Percentiles rank a stretch among this genome's conserved stretches.
Conservation (phyloP, 1,140 invertebrate species). For the Berghia stephanieae region DNA sequence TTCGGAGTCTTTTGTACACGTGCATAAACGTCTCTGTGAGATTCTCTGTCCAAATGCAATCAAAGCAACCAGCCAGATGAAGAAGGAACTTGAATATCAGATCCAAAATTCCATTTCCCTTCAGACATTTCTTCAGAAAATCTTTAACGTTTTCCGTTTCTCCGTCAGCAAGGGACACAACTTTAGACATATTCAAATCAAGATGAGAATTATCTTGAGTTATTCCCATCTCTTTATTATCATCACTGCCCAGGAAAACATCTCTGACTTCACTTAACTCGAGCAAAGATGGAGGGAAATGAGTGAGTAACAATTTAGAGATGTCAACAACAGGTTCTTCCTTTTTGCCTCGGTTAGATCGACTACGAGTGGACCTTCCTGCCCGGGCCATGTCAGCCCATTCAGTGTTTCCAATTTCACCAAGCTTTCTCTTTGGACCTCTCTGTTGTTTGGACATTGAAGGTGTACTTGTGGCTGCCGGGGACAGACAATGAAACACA, state of each 20-base stretch:
- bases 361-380: constrained; percentile 21
- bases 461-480: too few species aligned
- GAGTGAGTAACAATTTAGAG: constrained; percentile 58
- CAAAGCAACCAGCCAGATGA: constrained; percentile 36
- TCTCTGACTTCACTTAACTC: background rate
- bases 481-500: too few species aligned
- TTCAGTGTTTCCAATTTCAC: background rate
- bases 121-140: constrained; percentile 46
- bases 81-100: constrained; percentile 56
- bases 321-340: constrained; percentile 61
- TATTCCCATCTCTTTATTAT: too few species aligned
- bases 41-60: constrained; percentile 34
- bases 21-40: constrained; percentile 50
- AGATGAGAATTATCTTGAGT: too few species aligned
- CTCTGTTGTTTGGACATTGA: too few species aligned
- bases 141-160: constrained; percentile 41
- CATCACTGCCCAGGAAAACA: too few species aligned
- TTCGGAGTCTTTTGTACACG: constrained; percentile 48
- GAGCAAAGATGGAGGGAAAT: constrained; percentile 57
- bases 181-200: too few species aligned
- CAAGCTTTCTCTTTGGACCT: constrained; percentile 24
- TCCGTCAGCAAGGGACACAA: constrained; percentile 27
- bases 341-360: constrained; percentile 33
- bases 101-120: constrained; percentile 54
- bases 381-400: background rate